Percentiles rank a stretch among this genome's conserved stretches.
Evolutionary conservation across 2,797 vertebrate species (phyloP).

Genomic region (Melanotaenia parkinsoni): DNA sequence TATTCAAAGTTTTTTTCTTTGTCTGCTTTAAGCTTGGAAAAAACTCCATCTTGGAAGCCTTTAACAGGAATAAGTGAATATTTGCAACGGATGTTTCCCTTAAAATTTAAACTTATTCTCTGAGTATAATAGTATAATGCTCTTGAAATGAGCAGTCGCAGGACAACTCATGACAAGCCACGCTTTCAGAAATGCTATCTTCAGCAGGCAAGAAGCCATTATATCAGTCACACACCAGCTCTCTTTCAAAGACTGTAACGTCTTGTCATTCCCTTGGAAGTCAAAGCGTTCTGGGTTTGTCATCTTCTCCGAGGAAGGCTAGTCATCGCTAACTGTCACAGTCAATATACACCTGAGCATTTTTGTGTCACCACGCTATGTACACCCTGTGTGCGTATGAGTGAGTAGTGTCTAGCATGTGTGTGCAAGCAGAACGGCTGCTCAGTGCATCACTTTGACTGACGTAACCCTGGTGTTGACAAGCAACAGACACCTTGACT

Average conservation of each 20-base stretch:
- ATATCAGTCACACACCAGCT: slow-evolving; percentile 76
- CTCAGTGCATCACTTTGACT: slow-evolving; percentile 79
- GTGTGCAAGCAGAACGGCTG: slow-evolving; percentile 89
- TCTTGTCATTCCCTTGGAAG: slow-evolving; percentile 76
- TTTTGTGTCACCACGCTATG: slow-evolving; percentile 72
- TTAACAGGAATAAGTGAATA: slow-evolving; percentile 15
- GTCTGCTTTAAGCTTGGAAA: slow-evolving; percentile 6
- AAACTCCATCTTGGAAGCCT: background rate
- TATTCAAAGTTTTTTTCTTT: slow-evolving; percentile 1
- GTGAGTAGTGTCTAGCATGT: slow-evolving; percentile 71
- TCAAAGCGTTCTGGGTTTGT: slow-evolving; percentile 76
- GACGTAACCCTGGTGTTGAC: slow-evolving; percentile 83
- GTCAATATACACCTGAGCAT: slow-evolving; percentile 81
- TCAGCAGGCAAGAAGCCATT: slow-evolving; percentile 69
- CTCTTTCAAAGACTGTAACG: slow-evolving; percentile 70
- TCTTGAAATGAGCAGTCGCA: slow-evolving; percentile 51
- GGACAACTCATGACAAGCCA: slow-evolving; percentile 54
- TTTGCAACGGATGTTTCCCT: slow-evolving; percentile 16
- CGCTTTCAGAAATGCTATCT: slow-evolving; percentile 61
- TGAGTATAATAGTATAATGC: slow-evolving; percentile 27
- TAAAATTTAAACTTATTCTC: slow-evolving; percentile 13
- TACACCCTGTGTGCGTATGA: slow-evolving; percentile 62
- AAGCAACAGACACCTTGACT: slow-evolving; percentile 84
- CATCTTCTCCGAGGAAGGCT: slow-evolving; percentile 76
- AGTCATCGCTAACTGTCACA: slow-evolving; percentile 81